These are phyloP conservation scores for Philhelius pedissequus DNA, from an alignment of 2,888 invertebrate genomes.

Conservation along the genomic window DNA sequence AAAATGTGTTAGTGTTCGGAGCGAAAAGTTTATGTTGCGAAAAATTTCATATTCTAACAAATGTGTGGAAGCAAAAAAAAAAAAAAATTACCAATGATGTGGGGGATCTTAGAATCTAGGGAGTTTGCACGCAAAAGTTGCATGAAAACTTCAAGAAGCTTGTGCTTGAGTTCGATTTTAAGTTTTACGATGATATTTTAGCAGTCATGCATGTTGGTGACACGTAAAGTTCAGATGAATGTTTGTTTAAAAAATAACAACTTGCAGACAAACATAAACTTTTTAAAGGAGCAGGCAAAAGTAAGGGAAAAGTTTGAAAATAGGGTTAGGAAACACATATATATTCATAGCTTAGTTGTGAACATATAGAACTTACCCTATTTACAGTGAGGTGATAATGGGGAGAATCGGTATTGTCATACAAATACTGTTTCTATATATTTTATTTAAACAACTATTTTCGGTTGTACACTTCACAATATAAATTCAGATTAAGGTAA, in stretches of 20 bases:
- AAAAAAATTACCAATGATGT: not conserved
- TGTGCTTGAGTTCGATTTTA: conserved; percentile 14
- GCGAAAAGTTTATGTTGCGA: conserved; percentile 42
- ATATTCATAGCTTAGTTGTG: not conserved
- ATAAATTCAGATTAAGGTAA: too few species aligned
- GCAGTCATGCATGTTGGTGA: conserved; percentile 7
- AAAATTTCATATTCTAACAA: conserved; percentile 30
- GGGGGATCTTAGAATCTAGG: not conserved
- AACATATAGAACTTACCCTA: too few species aligned
- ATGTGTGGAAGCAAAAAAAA: conserved; percentile 17
- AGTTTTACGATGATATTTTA: conserved; percentile 13
- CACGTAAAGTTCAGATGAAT: conserved; percentile 14
- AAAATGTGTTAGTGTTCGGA: not conserved
- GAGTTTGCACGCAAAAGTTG: conserved; percentile 33
- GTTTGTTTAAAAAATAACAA: conserved; percentile 2
- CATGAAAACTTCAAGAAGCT: conserved; percentile 25
- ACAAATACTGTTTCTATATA: too few species aligned
- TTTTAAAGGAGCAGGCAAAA: not conserved
- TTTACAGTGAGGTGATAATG: too few species aligned
- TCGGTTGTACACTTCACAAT: too few species aligned
- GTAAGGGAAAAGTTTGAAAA: not conserved
- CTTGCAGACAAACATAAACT: not conserved
- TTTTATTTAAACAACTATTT: too few species aligned
- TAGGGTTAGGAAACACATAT: not conserved
- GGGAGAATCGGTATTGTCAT: too few species aligned